Evolutionary conservation across 1,140 invertebrate genomes (phyloP), one percentile per base, ranked within the genome.

Genomic region (Gonatopus flavifemur): DNA sequence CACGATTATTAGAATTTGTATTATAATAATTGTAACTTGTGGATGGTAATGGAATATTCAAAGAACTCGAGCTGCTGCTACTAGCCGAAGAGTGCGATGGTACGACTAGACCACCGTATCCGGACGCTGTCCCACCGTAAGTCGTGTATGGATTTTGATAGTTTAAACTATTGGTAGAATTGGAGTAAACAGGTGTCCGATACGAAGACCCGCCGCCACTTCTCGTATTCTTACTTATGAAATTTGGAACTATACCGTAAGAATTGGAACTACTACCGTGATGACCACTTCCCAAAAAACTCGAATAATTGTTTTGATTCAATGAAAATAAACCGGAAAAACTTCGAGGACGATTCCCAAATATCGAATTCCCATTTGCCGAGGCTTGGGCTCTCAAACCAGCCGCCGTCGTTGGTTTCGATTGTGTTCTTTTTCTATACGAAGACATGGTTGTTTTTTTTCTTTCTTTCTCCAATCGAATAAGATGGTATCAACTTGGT

Each of bases 41-140:
- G 42, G 78, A 76, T 19, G 81, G 77, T 33, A 72, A 76, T 52
- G 80, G 76, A 18, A 83, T 64, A 64, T 80, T 82, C 10, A 83
- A 69, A 0, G 81, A 80, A 30, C 72, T 67, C 36, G 80, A 66
- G 3, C 69, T 66, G 12, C 6, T 12, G 4, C 9, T 33, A n/a
- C 31, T 54, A 30, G 55, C 35, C 13, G 73, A 66, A 1, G 70
- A 61, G 51, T 81, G 67, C 5, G 68, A 71, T 28, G 82, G 81
- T 39, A 85, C 58, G 30, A 80, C 82, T 3, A 85, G 66, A 8
- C 81, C 81, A 10, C 84, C 84, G 54, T 86, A 86, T 18, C 83
- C 83, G 1, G 84, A 84, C 41, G 81, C 65, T 0, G 83, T 84
- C 16, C 83, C 84, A 4, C 84, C 84, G 44, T 86, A 86, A 4